Base-by-base conservation (phyloP, 2,888 invertebrate genomes). In the Drosophila imparisetae region DNA sequence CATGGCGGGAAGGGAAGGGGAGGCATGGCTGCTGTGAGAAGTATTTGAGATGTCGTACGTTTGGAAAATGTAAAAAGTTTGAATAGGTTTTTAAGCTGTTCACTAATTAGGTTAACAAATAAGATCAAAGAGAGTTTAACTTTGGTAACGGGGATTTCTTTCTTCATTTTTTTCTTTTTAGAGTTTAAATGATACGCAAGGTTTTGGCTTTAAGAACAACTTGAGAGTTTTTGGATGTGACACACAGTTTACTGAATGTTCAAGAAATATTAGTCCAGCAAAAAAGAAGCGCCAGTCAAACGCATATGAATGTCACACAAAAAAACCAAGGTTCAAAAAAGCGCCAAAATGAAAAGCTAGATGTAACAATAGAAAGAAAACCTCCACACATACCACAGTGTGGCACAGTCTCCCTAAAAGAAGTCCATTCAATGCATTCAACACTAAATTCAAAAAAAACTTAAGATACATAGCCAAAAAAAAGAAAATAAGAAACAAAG, bases 41-140 rank as follows among this genome's bases (percentile, higher is more conserved):
- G 30, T 45, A 42, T 29, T 40, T 15, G 15, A 53, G 24, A 53
- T 36, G 34, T 53, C 36, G 32, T 34, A 52, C 52, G 32, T 53
- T 34, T 55, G 49, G 21, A 34, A 55, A 60, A 50, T 32, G 32
- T 55, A n/a, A n/a, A 55, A 60, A 72, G 53, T 73, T 74, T 48
- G 7, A 21, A 49, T 15, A 34, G 40, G 54, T 50, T 76, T 49
- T 24, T 45, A 66, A 58, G 29, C 40, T 74, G 40, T 74, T 78
- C 50, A 58, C 57, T 58, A 67, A 78, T 73, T 75, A 49, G n/a
- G 34, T 32, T 57, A 8, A 15, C 8, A 76, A 57, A 58, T 54
- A 40, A 59, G 42, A 55, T 75, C 70, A 73, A 45, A 69, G 40
- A 36, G 21, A 54, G 32, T 57, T 75, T 18, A 3, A 27, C 21